Evolutionary conservation across 2,113 vertebrate genomes (phyloP), one percentile per base, ranked within the genome.

Genomic region (Carollia perspicillata): DNA sequence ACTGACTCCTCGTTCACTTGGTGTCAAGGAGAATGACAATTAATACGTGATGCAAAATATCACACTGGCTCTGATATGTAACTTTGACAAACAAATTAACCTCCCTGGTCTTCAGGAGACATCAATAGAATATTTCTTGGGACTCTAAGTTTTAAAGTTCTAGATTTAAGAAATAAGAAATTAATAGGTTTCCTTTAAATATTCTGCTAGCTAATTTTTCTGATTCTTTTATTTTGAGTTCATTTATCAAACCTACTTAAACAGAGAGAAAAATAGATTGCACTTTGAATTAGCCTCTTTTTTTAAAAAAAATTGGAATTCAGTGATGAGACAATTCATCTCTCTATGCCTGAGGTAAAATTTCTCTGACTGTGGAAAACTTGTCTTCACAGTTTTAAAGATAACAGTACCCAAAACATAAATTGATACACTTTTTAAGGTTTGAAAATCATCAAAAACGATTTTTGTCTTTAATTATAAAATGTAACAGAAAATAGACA

Each of bases 191-290:
- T 58, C 33, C 37, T 95, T 89, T 68, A 78, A 86, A 66, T 86
- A 78, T 94, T 83, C 69, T 92, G 44, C 49, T 47, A 92, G 84
- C 63, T 97, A 84, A 94, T 75, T 92, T 93, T 65, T 93, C 84
- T 69, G n/a, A 58, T 96, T 84, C 42, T 75, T 95, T 96, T 93
- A 79, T 42, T 95, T 87, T 75, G 37, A 74, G 71, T 69, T 93
- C 84, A 95, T 66, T 93, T 93, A 88, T 95, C 51, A 94, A 95
- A 58, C 55, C 18, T 84, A 37, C 53, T 75, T 96, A 84, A 94
- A 79, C 68, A 87, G 84, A 90, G n/a, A 94, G 83, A 91, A 93
- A 95, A 95, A 88, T 83, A 94, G 92, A 95, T 90, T 95, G 83
- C 3, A 18, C 37, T 95, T 92, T 71, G 89, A 95, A 92, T 95